Conservation (phyloP, 2,797 vertebrate species). For the Echeneis naucrates region DNA sequence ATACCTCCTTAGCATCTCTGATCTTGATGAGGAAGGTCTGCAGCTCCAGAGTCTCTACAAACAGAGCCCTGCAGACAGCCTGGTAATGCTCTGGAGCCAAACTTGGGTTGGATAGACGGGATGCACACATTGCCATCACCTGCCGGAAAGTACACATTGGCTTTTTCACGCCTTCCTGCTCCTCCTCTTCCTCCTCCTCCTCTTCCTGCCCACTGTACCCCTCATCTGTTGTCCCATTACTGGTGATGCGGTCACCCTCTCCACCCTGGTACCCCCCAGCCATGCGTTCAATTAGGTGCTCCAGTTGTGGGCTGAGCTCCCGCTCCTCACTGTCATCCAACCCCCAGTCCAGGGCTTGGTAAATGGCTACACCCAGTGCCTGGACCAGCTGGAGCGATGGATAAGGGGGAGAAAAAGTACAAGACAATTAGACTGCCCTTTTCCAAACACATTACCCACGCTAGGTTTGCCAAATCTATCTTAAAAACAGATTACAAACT, state of each 20-base stretch:
- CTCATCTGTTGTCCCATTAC: slow-evolving; percentile 83
- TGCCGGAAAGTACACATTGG: slow-evolving; percentile 86
- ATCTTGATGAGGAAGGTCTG: slow-evolving; percentile 94
- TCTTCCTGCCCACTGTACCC: slow-evolving; percentile 93
- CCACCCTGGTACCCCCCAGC: slow-evolving; percentile 80
- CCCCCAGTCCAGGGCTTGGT: slow-evolving; percentile 96
- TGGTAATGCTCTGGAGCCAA: slow-evolving; percentile 92
- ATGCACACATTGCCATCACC: slow-evolving; percentile 89
- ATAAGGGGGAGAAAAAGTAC: neutral
- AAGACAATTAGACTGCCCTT: neutral
- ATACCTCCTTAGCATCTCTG: slow-evolving; percentile 93
- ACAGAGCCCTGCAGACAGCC: slow-evolving; percentile 94
- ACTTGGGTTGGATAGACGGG: slow-evolving; percentile 84
- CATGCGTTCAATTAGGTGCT: slow-evolving; percentile 95
- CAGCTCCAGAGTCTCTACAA: slow-evolving; percentile 94
- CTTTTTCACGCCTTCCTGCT: slow-evolving; percentile 79
- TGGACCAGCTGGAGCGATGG: slow-evolving; percentile 88
- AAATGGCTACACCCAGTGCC: slow-evolving; percentile 93
- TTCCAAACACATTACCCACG: neutral
- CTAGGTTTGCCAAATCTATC: neutral
- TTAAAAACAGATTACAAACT: neutral
- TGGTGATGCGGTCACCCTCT: slow-evolving; percentile 37
- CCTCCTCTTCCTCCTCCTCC: slow-evolving; percentile 89
- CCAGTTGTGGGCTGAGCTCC: slow-evolving; percentile 92
- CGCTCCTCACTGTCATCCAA: slow-evolving; percentile 94